Conservation (phyloP, 1,140 invertebrate species). For the Tetragnatha versicolor region DNA sequence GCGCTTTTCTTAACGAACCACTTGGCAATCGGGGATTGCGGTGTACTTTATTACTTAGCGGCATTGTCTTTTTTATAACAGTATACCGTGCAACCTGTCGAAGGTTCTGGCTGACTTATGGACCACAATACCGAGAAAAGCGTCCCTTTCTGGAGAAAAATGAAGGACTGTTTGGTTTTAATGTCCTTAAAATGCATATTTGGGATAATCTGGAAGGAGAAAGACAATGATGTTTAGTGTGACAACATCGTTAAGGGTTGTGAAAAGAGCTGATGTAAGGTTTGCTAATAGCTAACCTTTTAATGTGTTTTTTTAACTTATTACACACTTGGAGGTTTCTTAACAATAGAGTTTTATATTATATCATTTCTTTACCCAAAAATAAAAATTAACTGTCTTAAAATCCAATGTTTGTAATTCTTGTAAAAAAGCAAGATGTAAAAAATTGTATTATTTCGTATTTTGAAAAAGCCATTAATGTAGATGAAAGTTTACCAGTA, state of each 20-base stretch:
- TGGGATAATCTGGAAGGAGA: not conserved
- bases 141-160: not conserved
- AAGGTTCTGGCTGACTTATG: not conserved
- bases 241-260: not conserved
- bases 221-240: not conserved
- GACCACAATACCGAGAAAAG: conserved; percentile 5
- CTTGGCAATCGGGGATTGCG: not conserved
- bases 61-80: conserved; percentile 2
- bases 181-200: not conserved
- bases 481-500: too few species aligned
- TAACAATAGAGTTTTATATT: too few species aligned
- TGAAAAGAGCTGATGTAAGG: not conserved
- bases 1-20: conserved; percentile 16
- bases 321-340: too few species aligned
- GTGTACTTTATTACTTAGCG: conserved; percentile 1
- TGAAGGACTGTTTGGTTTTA: not conserved
- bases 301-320: not conserved
- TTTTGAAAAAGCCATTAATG: too few species aligned
- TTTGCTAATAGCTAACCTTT: not conserved
- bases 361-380: too few species aligned
- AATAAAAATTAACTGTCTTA: too few species aligned
- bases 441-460: too few species aligned
- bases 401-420: too few species aligned
- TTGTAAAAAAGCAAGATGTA: too few species aligned
- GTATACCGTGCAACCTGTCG: not conserved